phyloP scores from a whole-genome alignment of 2,888 invertebrate genomes.

The Papilio elwesi region DNA sequence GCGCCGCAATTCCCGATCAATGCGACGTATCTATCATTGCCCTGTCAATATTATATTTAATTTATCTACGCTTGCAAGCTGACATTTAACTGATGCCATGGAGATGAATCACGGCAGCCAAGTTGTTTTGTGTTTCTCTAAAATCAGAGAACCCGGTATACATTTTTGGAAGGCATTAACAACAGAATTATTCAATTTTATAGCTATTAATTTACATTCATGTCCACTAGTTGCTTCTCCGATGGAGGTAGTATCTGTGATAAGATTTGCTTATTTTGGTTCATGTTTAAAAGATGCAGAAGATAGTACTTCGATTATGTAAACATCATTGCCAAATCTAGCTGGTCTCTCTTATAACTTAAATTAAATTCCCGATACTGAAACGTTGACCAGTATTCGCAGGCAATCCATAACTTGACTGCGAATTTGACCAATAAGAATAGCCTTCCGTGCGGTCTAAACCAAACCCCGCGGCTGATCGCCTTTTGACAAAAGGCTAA shows the following conservation, averaged over 20 bases:
- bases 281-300: too few species aligned
- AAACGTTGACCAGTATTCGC: constrained; percentile 50
- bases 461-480: constrained; percentile 44
- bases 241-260: too few species aligned
- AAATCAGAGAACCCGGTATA: constrained; percentile 23
- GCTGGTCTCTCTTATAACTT: too few species aligned
- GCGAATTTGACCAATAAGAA: constrained; percentile 44
- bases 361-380: constrained; percentile 44
- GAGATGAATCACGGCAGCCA: background rate
- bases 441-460: constrained; percentile 40
- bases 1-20: constrained; percentile 58
- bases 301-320: too few species aligned
- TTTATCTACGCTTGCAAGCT: background rate
- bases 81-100: background rate
- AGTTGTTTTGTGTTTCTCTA: too few species aligned
- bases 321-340: too few species aligned
- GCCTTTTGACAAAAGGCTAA: constrained; percentile 50
- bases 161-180: too few species aligned
- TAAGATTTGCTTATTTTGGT: too few species aligned
- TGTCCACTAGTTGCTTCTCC: too few species aligned
- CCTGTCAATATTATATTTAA: constrained; percentile 52
- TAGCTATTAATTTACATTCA: too few species aligned
- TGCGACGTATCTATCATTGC: constrained; percentile 59
- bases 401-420: constrained; percentile 31
- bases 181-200: too few species aligned